phyloP scores from a whole-genome alignment of 2,113 vertebrate genomes.

The Rana temporaria region DNA sequence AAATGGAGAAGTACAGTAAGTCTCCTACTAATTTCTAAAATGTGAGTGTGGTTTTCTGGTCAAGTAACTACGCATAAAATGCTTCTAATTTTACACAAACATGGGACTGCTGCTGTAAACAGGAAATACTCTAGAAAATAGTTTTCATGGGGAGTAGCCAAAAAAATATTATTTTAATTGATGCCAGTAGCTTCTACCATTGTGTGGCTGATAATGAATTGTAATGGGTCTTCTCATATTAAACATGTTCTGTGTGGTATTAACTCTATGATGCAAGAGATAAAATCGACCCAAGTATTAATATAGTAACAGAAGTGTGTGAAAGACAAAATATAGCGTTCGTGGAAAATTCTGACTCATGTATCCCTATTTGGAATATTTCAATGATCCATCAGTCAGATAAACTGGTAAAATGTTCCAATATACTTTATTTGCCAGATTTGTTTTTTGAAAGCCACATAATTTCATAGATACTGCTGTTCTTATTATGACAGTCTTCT shows the following conservation, averaged over 20 bases:
- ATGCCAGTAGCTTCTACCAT: background rate
- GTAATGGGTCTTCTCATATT: background rate
- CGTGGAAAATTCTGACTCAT: no score
- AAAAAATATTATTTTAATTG: conserved; percentile 19
- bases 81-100: background rate
- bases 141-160: background rate
- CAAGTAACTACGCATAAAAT: conserved; percentile 13
- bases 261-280: background rate
- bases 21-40: background rate
- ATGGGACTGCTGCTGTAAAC: conserved; percentile 1
- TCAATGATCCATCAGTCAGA: no score
- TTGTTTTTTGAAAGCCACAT: no score
- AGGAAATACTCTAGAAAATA: conserved; percentile 11
- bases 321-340: background rate
- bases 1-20: background rate
- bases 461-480: no score
- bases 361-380: no score
- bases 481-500: no score
- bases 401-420: no score
- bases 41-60: conserved; percentile 20
- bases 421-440: no score
- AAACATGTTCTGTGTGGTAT: background rate
- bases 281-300: background rate
- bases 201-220: background rate
- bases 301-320: background rate